Evolutionary conservation across 2,113 vertebrate species (phyloP).

Genomic region (Chloropsis cyanopogon): DNA sequence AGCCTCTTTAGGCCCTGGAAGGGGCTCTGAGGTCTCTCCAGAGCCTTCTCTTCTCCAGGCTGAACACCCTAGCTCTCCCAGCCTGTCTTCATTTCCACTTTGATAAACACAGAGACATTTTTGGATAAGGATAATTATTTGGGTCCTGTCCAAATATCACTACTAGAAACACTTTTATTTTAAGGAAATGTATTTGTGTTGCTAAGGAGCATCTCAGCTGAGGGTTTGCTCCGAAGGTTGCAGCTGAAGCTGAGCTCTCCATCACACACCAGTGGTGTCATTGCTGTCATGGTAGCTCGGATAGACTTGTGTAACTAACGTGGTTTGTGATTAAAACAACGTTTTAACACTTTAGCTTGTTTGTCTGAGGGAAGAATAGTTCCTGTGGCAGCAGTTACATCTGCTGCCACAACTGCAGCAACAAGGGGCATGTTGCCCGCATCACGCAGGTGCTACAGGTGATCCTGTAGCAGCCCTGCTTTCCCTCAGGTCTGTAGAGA

Average conservation of each 20-base stretch:
- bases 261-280: not conserved
- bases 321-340: constrained; percentile 32
- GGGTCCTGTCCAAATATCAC: not conserved
- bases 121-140: not conserved
- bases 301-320: not conserved
- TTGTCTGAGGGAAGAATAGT: constrained; percentile 31
- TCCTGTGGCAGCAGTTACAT: constrained; percentile 36
- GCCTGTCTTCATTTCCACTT: not conserved
- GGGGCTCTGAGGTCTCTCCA: not conserved
- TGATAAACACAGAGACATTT: not conserved
- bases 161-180: not conserved
- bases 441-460: not conserved
- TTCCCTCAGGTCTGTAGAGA: not conserved
- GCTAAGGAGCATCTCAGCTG: not conserved
- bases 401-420: constrained; percentile 46
- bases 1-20: not conserved
- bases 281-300: not conserved
- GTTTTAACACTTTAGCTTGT: constrained; percentile 34
- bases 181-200: not conserved
- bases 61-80: not conserved
- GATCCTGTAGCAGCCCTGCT: not conserved
- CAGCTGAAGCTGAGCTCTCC: not conserved
- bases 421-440: constrained; percentile 10
- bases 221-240: not conserved
- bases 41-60: not conserved